Base-by-base conservation (phyloP, 2,113 vertebrate species). In the Gymnarchus niloticus region DNA sequence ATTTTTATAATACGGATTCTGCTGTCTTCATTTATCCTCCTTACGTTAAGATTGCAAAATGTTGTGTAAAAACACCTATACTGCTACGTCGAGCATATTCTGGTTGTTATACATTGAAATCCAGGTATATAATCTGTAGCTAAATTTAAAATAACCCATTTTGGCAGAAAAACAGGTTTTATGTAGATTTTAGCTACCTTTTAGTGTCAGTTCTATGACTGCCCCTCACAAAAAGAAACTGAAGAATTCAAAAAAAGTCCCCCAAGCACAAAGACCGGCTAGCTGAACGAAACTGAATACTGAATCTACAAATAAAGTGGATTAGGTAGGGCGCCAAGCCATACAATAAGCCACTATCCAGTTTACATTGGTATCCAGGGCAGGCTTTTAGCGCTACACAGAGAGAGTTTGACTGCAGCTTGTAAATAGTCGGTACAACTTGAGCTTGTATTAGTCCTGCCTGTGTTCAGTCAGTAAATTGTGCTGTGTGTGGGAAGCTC, bases 251-350 rank as follows among this genome's bases (percentile, higher is more conserved):
- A 81, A 83, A 76, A 54, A 78, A 56, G 52, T 85, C 23, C 80
- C 59, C 21, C 37, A 56, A 9, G 81, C 37, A 54, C 65, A 81
- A 81, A 73, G 33, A 54, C 28, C 54, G 87, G 82, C 78, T 85
- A 19, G 87, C 77, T 76, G 83, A 86, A 8, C 85, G 84, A 88
- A 88, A 88, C 57, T 17, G 61, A 86, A 87, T 80, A 76, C 61
- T 23, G 23, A 77, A 19, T 54, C 49, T 41, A 23, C 78, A 86
- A 56, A 86, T 51, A 76, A 88, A 86, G 81, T 69, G 69, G 85
- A 82, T 84, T 83, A 85, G 76, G 33, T 77, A 54, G 69, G 80
- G 69, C 59, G 28, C 41, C 44, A 46, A 81, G 61, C 25, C 10
- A 52, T 83, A 76, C 37, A 73, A 33, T 84, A 56, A 51, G 7